These are phyloP conservation scores for Pollachius pollachius DNA, from an alignment of 2,113 vertebrate genomes.

Conservation along the genomic window DNA sequence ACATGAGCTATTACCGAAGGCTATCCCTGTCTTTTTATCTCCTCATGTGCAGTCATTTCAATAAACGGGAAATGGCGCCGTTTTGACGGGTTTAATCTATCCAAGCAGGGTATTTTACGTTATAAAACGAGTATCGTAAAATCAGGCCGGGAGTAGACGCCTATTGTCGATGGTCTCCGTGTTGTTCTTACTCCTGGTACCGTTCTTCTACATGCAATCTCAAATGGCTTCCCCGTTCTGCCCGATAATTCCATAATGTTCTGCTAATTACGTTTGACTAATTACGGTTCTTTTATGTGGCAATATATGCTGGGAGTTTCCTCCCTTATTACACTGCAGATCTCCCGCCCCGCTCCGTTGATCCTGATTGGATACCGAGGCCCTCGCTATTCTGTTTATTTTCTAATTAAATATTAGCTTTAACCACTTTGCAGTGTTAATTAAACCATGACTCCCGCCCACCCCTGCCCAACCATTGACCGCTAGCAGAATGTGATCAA, in stretches of 20 bases:
- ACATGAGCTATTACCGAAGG: conserved; percentile 1
- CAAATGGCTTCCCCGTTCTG: conserved; percentile 68
- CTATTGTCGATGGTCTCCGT: conserved; percentile 50
- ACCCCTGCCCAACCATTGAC: conserved; percentile 49
- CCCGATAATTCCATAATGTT: conserved; percentile 70
- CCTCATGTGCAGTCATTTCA: too few species aligned
- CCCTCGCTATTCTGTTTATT: conserved; percentile 70
- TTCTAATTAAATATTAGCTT: conserved; percentile 77
- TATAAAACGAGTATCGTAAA: conserved; percentile 10
- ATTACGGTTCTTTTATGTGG: conserved; percentile 73
- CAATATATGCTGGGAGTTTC: conserved; percentile 62
- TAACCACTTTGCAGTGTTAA: conserved; percentile 62
- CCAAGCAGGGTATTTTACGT: not conserved
- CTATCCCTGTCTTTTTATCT: not conserved
- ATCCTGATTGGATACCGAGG: conserved; percentile 62
- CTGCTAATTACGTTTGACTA: conserved; percentile 76
- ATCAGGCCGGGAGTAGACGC: conserved; percentile 29
- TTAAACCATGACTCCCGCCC: conserved; percentile 62
- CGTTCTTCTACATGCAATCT: conserved; percentile 60
- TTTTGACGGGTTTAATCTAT: too few species aligned
- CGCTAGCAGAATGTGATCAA: conserved; percentile 69
- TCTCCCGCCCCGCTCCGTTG: conserved; percentile 57
- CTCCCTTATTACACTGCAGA: conserved; percentile 59
- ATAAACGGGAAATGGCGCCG: too few species aligned
- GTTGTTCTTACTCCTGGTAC: conserved; percentile 22